Base-by-base conservation (phyloP, 1,140 invertebrate genomes). In the Caenorhabditis latens region DNA sequence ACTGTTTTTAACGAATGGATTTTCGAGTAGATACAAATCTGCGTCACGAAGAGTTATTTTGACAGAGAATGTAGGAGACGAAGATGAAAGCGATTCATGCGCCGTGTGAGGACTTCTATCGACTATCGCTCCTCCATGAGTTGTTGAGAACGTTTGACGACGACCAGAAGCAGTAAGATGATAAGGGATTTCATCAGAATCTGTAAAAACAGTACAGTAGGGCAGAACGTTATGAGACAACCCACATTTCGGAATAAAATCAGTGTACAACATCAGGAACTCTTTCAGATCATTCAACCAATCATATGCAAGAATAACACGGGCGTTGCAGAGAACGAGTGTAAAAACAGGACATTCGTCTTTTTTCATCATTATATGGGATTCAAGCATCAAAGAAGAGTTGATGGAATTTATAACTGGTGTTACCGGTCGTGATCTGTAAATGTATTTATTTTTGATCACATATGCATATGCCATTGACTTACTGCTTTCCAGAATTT, bases 261-360 rank as follows among this genome's bases (percentile, higher is more conserved):
- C 82, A 2, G 90, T 63, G 84, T 91, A 93, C 8, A 92, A 94
- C 9, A 94, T 90, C 0, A 99, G 94, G 93, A 97, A 99, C 89
- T 96, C 95, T 89, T 95, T 95, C 0, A 96, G 94, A 14, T 95
- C 95, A 91, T 97, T 95, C 95, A 97, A 95, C 96, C 97, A 99
- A 93, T 98, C 97, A 89, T 98, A 94, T 71, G 98, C 95, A 0
- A 96, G 95, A 94, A 98, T 97, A 7, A 99, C 93, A 75, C 97
- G 94, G 96, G 99, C 98, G 92, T 98, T 97, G 92, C 98, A 98
- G 4, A 99, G 93, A 24, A 99, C 93, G 84, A 99, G 95, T 0
- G 97, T 98, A 85, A 97, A 24, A n/a, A 79, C 71, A 11, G 91
- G 91, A 21, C 90, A 50, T 85, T 91, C 91, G 53, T 92, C 90